phyloP scores from a whole-genome alignment of 2,888 invertebrate genomes.

The Hartigia nigra region DNA sequence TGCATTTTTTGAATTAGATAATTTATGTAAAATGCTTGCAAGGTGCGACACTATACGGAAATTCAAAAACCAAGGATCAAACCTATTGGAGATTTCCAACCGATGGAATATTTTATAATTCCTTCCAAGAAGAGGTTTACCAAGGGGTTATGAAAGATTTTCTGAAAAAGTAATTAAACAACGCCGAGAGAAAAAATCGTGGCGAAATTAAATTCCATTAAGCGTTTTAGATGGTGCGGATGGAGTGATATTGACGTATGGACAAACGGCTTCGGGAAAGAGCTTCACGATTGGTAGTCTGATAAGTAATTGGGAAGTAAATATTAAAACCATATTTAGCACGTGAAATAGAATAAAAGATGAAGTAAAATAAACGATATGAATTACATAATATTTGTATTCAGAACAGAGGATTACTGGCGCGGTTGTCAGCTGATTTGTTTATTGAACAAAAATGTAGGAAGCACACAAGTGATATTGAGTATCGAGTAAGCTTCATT shows the following conservation, averaged over 20 bases:
- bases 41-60: conserved; percentile 41
- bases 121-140: conserved; percentile 60
- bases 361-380: not conserved
- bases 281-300: conserved; percentile 43
- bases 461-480: conserved; percentile 52
- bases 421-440: conserved; percentile 58
- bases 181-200: conserved; percentile 7
- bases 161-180: conserved; percentile 55
- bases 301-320: conserved; percentile 44
- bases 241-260: conserved; percentile 61
- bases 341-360: not conserved
- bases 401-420: conserved; percentile 66
- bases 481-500: conserved; percentile 60
- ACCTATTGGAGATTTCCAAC: conserved; percentile 63
- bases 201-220: conserved; percentile 27
- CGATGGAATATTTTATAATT: conserved; percentile 62
- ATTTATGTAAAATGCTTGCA: conserved; percentile 61
- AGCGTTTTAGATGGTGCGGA: conserved; percentile 57
- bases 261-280: conserved; percentile 64
- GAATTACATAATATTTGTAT: conserved; percentile 25
- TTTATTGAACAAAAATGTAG: conserved; percentile 49
- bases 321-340: not conserved
- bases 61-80: conserved; percentile 37
- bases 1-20: conserved; percentile 35
- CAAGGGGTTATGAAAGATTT: conserved; percentile 50